These are phyloP conservation scores for Tinea trinotella DNA, from an alignment of 2,888 invertebrate genomes.

Conservation along the genomic window DNA sequence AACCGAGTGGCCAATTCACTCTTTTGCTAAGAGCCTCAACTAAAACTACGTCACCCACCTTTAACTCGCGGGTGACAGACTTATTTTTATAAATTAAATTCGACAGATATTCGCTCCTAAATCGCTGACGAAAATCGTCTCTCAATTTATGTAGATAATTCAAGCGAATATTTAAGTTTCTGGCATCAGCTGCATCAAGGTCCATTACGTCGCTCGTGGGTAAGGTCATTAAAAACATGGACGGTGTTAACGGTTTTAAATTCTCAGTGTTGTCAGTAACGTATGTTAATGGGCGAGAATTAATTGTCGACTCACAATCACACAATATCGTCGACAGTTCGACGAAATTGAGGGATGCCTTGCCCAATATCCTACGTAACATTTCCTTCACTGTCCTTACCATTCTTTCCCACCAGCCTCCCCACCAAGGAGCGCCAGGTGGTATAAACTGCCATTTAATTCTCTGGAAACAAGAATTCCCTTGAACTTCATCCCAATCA, in stretches of 20 bases:
- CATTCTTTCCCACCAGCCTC: background rate
- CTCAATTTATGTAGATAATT: background rate
- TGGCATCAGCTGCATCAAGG: background rate
- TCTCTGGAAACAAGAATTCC: background rate
- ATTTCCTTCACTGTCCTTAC: background rate
- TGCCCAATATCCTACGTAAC: background rate
- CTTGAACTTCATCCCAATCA: background rate
- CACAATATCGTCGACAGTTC: background rate
- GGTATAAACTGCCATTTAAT: background rate
- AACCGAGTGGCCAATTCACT: background rate
- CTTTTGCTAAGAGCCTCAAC: background rate
- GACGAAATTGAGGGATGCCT: background rate
- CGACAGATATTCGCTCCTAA: background rate
- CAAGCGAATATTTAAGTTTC: background rate
- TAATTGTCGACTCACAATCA: background rate
- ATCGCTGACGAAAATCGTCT: background rate
- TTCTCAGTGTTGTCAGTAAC: background rate
- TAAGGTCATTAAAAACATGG: background rate
- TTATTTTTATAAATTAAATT: background rate
- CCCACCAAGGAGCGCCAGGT: background rate
- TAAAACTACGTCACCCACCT: background rate
- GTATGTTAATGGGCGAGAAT: background rate
- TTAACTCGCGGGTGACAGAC: background rate
- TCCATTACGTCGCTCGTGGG: background rate
- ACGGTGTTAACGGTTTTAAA: background rate